Percentiles rank a stretch among this genome's conserved stretches.
These are phyloP conservation scores for Anhinga anhinga DNA, from an alignment of 2,113 vertebrate species.

Conservation along the genomic window DNA sequence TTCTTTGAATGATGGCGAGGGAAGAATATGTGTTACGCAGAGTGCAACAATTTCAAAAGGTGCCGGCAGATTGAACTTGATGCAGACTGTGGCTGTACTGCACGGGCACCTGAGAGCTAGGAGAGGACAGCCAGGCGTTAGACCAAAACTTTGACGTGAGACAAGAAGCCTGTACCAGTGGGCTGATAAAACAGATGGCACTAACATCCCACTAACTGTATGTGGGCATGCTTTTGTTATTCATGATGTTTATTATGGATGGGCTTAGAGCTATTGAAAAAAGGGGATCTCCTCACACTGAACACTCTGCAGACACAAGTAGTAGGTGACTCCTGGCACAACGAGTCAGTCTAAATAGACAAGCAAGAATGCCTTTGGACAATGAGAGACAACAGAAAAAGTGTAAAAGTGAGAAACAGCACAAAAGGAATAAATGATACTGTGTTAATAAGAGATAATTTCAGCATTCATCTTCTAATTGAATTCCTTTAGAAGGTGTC, in stretches of 20 bases:
- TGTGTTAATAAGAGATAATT: background rate
- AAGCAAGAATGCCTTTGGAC: background rate
- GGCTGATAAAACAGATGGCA: background rate
- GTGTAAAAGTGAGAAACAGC: background rate
- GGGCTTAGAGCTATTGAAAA: background rate
- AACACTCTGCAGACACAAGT: background rate
- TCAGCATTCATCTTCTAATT: background rate
- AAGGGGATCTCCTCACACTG: background rate
- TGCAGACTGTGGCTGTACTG: background rate
- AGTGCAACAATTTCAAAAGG: background rate
- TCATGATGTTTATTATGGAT: background rate
- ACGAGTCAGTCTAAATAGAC: background rate
- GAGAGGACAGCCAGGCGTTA: background rate
- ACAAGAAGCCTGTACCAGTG: background rate
- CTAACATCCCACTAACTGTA: background rate
- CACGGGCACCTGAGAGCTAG: background rate
- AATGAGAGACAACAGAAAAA: background rate
- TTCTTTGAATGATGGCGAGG: background rate
- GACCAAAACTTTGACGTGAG: background rate
- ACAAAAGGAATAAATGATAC: background rate
- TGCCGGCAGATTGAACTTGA: background rate
- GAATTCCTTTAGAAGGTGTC: background rate
- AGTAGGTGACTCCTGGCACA: background rate
- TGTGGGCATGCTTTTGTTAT: background rate
- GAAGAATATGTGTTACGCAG: background rate